Evolutionary conservation across 2,888 invertebrate species (phyloP), one percentile per base, ranked within the genome.

Genomic region (Agrochola macilenta): DNA sequence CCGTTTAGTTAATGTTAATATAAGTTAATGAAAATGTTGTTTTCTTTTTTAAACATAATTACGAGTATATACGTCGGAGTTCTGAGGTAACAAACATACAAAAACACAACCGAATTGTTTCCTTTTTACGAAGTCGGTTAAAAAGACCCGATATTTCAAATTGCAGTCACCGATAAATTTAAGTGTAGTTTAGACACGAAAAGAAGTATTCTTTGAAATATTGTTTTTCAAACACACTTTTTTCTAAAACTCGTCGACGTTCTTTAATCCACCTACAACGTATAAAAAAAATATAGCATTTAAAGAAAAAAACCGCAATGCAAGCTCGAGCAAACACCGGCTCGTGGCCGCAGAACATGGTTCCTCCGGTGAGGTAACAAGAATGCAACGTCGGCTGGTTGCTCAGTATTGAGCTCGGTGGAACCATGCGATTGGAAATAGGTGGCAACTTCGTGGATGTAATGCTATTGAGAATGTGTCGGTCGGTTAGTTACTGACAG

Each of bases 311-410:
- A 68, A 49, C n/a, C 17, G 39, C 54, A 68, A 73, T 46, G 23
- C 70, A 20, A 30, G 23, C 71, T 49, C 17, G 54, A 46, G n/a
- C 49, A 58, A 58, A 72, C 65, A 81, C 8, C 26, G 74, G 4
- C 58, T 58, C 52, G 20, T 20, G 64, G 46, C 49, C 69, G 14
- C 52, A 69, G 69, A 63, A 30, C 81, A 39, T 11, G 58, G 69
- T 23, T 60, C 30, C 60, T 35, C 17, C 39, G 17, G 61, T 14
- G 30, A 74, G 64, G 35, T 65, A n/a, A 61, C 71, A 58, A 71
- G 82, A 74, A 74, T 82, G 85, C 78, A 63, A 63, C 81, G 63
- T 74, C 14, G 9, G 58, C 81, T 60, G 63, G 71, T 49, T 49
- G 17, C 17, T 23, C 30, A 39, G 7, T 30, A 49, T 49, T 46